Conservation (phyloP, 2,888 invertebrate genomes). For the Drosophila demipolita region DNA sequence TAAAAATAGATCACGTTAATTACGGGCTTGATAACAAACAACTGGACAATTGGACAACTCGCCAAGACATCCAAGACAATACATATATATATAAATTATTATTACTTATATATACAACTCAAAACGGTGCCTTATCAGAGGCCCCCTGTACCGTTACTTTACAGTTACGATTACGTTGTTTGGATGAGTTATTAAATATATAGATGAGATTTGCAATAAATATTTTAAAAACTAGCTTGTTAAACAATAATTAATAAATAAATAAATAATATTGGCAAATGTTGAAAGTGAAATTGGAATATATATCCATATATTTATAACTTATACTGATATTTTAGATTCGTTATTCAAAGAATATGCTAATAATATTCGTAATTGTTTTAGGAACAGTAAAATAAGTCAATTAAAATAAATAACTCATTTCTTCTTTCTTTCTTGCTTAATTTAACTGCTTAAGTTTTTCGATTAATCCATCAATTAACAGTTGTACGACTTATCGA, state of each 20-base stretch:
- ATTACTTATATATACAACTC: conserved; percentile 3
- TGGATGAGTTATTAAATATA: too few species aligned
- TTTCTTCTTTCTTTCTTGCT: background rate
- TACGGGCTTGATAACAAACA: conserved; percentile 61
- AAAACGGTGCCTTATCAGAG: background rate
- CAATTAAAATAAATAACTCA: background rate
- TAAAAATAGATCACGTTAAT: conserved; percentile 75
- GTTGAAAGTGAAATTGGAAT: background rate
- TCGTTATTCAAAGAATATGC: background rate
- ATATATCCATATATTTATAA: conserved; percentile 3
- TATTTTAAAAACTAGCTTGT: background rate
- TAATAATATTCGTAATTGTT: background rate
- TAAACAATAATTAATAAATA: background rate
- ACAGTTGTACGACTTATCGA: background rate
- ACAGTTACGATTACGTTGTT: background rate
- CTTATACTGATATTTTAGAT: background rate
- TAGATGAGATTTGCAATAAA: background rate
- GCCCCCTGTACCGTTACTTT: background rate
- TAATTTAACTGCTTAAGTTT: too few species aligned
- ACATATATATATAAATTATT: conserved; percentile 4
- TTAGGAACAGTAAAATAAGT: background rate
- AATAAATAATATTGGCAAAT: background rate
- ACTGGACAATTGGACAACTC: conserved; percentile 21
- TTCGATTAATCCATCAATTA: background rate
- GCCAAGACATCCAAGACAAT: conserved; percentile 22